Base-by-base conservation (phyloP, 1,140 invertebrate genomes). In the Polypedilum pembai region DNA sequence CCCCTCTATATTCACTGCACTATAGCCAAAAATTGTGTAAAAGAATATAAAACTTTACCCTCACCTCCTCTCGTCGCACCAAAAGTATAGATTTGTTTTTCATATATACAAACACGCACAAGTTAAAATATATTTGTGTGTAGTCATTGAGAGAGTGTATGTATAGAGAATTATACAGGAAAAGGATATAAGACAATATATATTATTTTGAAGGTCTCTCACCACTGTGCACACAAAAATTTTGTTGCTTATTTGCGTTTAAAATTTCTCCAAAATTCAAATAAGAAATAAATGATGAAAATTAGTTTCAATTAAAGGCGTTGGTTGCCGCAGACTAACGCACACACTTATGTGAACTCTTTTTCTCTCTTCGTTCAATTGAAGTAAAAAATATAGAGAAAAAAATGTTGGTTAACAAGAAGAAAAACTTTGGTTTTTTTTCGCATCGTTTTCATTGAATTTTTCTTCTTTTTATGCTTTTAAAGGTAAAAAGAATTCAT, bases 341-440 rank as follows among this genome's bases (percentile, higher is more conserved):
- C 65, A 69, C 45, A 56, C 65, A 69, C 65, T 69, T 69, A 69
- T 12, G 45, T 56, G 45, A 56, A 56, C n/a, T 33, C 24, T 33
- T 33, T 33, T 33, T 33, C 24, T 33, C 24, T 33, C 5, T 33
- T 33, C n/a, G 45, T 56, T 33, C 12, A n/a, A 56, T 56, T 56
- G 45, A 56, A 56, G 45, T 45, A 45, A 45, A 56, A 33, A 33
- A 33, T 33, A 33, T 33, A 33, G 24, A 33, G 45, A 69, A 69
- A 69, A 69, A 69, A 69, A 69, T 69, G 65, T 21, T 21, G 20
- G 65, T 33, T 20, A 20, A 69, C 15, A 69, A 69, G 65, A 69
- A 69, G 65, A 69, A 21, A 69, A 69, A 69, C 65, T 66, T 7
- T 69, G 65, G 20, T 69, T 69, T 69, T 66, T 66, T 66, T 69